A percentile compares a stretch with the other conserved stretches of the same genome.
These are phyloP conservation scores for Frieseomelitta varia DNA, from an alignment of 1,140 invertebrate species.

Conservation along the genomic window DNA sequence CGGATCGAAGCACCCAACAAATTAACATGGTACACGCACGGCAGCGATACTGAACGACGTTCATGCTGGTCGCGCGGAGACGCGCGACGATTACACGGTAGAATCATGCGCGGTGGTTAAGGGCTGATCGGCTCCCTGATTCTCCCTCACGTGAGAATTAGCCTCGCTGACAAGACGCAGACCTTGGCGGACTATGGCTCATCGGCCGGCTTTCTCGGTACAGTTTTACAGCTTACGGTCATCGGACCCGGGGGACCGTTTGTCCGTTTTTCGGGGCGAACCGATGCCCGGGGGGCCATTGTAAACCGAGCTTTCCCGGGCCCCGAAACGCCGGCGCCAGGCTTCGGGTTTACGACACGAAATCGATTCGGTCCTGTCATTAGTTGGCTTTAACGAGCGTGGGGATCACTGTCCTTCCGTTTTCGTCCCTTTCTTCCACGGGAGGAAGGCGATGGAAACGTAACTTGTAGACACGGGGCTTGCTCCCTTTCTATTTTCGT, in stretches of 20 bases:
- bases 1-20: constrained; percentile 7
- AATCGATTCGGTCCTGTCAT: constrained; percentile 70
- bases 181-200: constrained; percentile 26
- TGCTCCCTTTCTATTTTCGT: background rate
- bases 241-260: constrained; percentile 25
- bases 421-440: background rate
- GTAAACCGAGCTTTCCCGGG: constrained; percentile 49
- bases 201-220: constrained; percentile 40
- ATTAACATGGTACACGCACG: constrained; percentile 16
- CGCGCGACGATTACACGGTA: constrained; percentile 25
- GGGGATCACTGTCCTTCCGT: constrained; percentile 29
- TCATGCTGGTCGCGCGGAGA: background rate
- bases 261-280: constrained; percentile 11
- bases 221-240: constrained; percentile 64
- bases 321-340: constrained; percentile 62
- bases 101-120: background rate
- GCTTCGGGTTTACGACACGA: constrained; percentile 64
- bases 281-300: constrained; percentile 50
- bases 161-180: constrained; percentile 37
- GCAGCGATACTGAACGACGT: background rate
- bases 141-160: constrained; percentile 39
- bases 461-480: background rate
- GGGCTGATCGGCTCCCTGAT: constrained; percentile 29
- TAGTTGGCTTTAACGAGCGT: constrained; percentile 63
- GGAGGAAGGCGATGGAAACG: background rate